phyloP scores from a whole-genome alignment of 2,113 vertebrate genomes.

The Scomber scombrus region DNA sequence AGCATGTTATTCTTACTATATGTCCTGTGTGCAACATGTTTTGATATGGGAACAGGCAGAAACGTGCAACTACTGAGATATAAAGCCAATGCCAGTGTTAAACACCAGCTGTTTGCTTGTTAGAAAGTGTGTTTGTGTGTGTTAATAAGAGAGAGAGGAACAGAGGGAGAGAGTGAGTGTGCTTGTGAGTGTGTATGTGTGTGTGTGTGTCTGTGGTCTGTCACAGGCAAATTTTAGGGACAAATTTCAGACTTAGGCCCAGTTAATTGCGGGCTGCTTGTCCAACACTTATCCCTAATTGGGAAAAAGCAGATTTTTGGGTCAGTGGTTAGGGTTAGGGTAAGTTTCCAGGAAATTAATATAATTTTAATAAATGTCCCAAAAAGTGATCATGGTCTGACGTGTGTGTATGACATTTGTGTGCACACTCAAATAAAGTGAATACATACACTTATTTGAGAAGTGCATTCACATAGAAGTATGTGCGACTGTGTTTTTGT shows the following conservation, averaged over 20 bases:
- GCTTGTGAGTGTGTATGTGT: neutral
- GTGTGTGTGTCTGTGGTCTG: neutral
- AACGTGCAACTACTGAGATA: neutral
- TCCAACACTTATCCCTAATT: too few relatives aligned
- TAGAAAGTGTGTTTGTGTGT: conserved; percentile 9
- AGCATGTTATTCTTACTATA: too few relatives aligned
- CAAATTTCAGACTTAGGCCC: too few relatives aligned
- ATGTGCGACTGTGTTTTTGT: conserved; percentile 6
- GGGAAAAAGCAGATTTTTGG: too few relatives aligned
- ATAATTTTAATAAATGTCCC: too few relatives aligned
- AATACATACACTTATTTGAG: neutral
- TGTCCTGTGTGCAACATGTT: neutral
- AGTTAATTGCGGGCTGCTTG: too few relatives aligned
- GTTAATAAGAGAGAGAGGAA: neutral
- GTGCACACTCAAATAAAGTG: neutral
- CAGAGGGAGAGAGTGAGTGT: neutral
- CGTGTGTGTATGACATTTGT: too few relatives aligned
- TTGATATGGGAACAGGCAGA: neutral
- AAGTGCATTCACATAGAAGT: neutral
- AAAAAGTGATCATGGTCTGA: too few relatives aligned
- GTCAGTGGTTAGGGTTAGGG: too few relatives aligned
- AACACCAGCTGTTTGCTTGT: conserved; percentile 20
- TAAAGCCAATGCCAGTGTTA: neutral
- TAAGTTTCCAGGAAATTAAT: too few relatives aligned
- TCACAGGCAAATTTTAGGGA: too few relatives aligned